Evolutionary conservation across 2,113 vertebrate genomes (phyloP).

Genomic region (Aptenodytes patagonicus): DNA sequence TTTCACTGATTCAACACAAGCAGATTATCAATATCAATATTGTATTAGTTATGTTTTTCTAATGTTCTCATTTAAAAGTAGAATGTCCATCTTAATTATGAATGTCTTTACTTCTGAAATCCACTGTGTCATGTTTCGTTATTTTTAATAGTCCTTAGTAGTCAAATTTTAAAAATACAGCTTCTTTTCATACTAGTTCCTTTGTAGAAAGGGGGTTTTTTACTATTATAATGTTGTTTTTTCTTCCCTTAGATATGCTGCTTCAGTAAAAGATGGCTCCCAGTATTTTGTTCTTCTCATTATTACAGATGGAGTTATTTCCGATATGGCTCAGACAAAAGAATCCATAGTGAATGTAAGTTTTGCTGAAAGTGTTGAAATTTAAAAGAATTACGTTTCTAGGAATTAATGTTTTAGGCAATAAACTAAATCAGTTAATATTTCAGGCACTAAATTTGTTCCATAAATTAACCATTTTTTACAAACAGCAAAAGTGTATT

Average conservation of each 20-base stretch:
- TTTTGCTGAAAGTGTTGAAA: neutral
- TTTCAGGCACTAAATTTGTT: neutral
- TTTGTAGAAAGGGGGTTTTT: neutral
- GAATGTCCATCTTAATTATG: neutral
- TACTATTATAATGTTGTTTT: neutral
- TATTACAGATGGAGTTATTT: constrained; percentile 94
- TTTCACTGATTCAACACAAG: neutral
- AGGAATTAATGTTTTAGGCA: neutral
- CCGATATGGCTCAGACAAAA: constrained; percentile 96
- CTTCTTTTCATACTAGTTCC: neutral
- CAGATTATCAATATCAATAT: neutral
- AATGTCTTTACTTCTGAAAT: neutral
- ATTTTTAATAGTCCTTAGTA: neutral
- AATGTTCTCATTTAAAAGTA: neutral
- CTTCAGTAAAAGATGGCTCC: constrained; percentile 92
- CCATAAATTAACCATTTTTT: neutral
- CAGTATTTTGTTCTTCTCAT: constrained; percentile 97
- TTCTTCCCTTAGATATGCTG: constrained; percentile 81
- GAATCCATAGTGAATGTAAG: constrained; percentile 95
- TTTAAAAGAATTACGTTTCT: neutral
- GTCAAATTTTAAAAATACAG: neutral
- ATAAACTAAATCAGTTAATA: neutral
- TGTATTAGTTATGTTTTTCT: neutral
- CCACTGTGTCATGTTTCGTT: neutral
- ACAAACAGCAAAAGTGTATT: neutral